Percentiles rank a stretch among this genome's conserved stretches.
These are phyloP conservation scores for Cherax quadricarinatus DNA, from an alignment of 1,140 invertebrate species.

Conservation along the genomic window DNA sequence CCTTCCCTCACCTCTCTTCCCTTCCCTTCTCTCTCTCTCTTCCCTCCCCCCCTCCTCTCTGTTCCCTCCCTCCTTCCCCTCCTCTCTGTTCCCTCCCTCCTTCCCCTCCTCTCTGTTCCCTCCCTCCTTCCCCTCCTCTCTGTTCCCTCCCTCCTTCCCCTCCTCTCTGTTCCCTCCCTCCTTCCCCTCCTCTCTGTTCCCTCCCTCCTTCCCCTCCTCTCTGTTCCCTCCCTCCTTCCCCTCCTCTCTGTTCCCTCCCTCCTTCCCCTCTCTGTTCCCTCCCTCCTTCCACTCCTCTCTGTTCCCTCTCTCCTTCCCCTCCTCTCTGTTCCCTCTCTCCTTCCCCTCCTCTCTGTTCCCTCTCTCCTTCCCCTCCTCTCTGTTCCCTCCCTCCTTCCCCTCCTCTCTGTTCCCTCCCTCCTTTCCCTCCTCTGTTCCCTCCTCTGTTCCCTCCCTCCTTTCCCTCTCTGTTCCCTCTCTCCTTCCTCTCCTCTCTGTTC, in stretches of 20 bases:
- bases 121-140: neutral
- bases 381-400: neutral
- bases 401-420: conserved; percentile 7
- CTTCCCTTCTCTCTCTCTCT: too few species aligned
- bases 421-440: too few species aligned
- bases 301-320: neutral
- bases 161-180: neutral
- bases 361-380: too few species aligned
- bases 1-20: too few species aligned
- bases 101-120: neutral
- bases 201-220: too few species aligned
- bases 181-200: neutral
- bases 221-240: neutral
- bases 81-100: neutral
- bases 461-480: neutral
- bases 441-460: neutral
- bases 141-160: neutral
- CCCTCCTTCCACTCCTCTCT: neutral
- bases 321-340: neutral
- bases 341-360: neutral
- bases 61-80: neutral
- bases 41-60: too few species aligned
- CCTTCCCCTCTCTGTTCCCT: neutral
- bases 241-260: conserved; percentile 15
- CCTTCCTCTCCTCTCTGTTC: too few species aligned